These are phyloP conservation scores for Diaprepes abbreviatus DNA, from an alignment of 2,888 invertebrate species.

Conservation along the genomic window DNA sequence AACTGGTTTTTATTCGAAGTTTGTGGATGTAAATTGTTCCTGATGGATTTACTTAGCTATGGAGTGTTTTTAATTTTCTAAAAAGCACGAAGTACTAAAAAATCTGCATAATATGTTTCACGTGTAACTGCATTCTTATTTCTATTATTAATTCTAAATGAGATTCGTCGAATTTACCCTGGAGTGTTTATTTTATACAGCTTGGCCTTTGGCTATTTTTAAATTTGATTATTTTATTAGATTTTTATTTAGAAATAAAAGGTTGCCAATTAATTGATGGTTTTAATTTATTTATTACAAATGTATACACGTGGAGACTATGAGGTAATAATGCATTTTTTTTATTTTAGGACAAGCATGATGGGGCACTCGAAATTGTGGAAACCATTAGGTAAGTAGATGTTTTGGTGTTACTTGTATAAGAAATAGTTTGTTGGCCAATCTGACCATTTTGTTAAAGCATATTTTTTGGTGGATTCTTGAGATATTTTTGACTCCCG, in stretches of 20 bases:
- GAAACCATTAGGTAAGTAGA: constrained; percentile 86
- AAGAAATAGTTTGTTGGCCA: too few relatives aligned
- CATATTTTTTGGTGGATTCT: too few relatives aligned
- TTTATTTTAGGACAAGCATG: constrained; percentile 82
- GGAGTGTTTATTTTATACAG: constrained; percentile 1
- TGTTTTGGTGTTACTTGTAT: not conserved
- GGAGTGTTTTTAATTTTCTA: too few relatives aligned
- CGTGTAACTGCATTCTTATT: constrained; percentile 9
- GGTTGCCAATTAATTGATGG: constrained; percentile 10
- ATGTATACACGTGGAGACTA: not conserved
- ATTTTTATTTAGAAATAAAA: constrained; percentile 18
- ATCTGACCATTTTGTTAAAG: too few relatives aligned
- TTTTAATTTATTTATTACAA: constrained; percentile 22
- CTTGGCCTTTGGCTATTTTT: constrained; percentile 12
- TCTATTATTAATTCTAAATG: constrained; percentile 15
- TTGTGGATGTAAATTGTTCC: too few relatives aligned
- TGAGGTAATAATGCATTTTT: constrained; percentile 12
- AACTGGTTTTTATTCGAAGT: too few relatives aligned
- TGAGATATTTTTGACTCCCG: too few relatives aligned
- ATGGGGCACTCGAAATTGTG: constrained; percentile 91
- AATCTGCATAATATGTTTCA: not conserved
- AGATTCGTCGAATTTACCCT: constrained; percentile 5
- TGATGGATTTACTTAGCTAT: too few relatives aligned
- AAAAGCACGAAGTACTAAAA: too few relatives aligned
- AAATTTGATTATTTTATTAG: constrained; percentile 21